phyloP scores from a whole-genome alignment of 2,888 invertebrate genomes.

The Disparrhopalites patrizii region DNA sequence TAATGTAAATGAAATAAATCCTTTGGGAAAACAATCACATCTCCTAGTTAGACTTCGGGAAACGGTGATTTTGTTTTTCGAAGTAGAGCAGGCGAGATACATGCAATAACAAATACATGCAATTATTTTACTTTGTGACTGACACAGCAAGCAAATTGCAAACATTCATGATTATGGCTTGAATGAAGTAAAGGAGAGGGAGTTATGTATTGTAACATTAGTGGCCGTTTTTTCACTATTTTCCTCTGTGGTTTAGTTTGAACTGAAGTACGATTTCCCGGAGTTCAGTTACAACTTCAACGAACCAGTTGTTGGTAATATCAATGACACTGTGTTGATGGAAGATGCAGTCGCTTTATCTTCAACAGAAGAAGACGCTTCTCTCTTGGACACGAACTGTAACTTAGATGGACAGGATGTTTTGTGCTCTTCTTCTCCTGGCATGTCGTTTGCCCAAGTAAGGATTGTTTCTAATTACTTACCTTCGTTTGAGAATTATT shows the following conservation, averaged over 20 bases:
- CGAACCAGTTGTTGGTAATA: not conserved
- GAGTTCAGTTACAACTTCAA: slow-evolving; percentile 9
- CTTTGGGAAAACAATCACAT: slow-evolving; percentile 27
- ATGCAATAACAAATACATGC: not conserved
- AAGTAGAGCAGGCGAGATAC: not conserved
- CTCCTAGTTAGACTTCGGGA: slow-evolving; percentile 8
- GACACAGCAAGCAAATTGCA: no score
- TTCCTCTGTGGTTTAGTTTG: slow-evolving; percentile 33
- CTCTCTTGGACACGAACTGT: not conserved
- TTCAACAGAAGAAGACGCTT: not conserved
- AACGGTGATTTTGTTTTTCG: not conserved
- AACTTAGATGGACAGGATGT: not conserved
- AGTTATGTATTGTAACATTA: not conserved
- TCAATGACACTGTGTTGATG: not conserved
- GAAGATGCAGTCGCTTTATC: not conserved
- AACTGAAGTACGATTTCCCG: slow-evolving; percentile 27
- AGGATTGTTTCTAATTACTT: slow-evolving; percentile 23
- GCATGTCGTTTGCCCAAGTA: slow-evolving; percentile 59
- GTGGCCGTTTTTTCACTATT: no score
- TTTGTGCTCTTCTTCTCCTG: slow-evolving; percentile 47
- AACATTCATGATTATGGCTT: no score
- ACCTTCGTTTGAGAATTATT: not conserved
- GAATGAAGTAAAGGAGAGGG: not conserved
- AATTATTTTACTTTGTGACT: not conserved
- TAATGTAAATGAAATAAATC: slow-evolving; percentile 20